Conservation (phyloP, 2,113 vertebrate species). For the Herpailurus yagouaroundi region DNA sequence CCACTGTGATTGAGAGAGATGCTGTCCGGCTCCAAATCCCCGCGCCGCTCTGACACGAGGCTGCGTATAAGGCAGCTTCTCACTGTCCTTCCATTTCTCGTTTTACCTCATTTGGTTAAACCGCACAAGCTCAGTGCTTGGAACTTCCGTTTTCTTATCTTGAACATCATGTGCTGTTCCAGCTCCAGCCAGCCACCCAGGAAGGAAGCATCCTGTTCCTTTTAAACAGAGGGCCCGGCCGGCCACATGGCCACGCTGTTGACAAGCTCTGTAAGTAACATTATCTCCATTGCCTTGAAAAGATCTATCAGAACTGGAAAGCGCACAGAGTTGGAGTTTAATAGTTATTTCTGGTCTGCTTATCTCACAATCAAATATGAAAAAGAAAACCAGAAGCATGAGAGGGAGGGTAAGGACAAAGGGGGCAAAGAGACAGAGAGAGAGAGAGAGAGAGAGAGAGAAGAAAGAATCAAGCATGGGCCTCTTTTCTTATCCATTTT, state of each 20-base stretch:
- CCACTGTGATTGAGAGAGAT: neutral
- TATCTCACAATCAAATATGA: constrained; percentile 38
- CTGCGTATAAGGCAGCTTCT: constrained; percentile 60
- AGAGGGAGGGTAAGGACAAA: neutral
- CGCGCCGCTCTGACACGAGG: rapidly evolving
- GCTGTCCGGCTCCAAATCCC: neutral
- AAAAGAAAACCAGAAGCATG: constrained; percentile 27
- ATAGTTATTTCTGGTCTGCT: constrained; percentile 43
- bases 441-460: neutral
- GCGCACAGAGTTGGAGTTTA: neutral
- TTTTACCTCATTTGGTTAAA: constrained; percentile 79
- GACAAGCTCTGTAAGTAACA: constrained; percentile 59
- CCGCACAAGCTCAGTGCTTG: neutral
- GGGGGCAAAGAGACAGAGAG: neutral
- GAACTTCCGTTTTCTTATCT: constrained; percentile 75
- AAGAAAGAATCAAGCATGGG: neutral
- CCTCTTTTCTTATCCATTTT: neutral
- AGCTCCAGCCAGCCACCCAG: constrained; percentile 68
- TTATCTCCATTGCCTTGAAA: constrained; percentile 47
- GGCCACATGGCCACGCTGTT: constrained; percentile 21
- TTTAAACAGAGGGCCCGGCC: constrained; percentile 40
- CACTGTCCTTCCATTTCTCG: neutral
- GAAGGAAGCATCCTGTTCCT: constrained; percentile 72
- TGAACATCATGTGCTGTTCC: constrained; percentile 74
- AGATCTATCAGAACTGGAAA: constrained; percentile 44